A percentile compares a stretch with the other conserved stretches of the same genome.
phyloP scores from a whole-genome alignment of 2,113 vertebrate species.

The Heterotis niloticus region DNA sequence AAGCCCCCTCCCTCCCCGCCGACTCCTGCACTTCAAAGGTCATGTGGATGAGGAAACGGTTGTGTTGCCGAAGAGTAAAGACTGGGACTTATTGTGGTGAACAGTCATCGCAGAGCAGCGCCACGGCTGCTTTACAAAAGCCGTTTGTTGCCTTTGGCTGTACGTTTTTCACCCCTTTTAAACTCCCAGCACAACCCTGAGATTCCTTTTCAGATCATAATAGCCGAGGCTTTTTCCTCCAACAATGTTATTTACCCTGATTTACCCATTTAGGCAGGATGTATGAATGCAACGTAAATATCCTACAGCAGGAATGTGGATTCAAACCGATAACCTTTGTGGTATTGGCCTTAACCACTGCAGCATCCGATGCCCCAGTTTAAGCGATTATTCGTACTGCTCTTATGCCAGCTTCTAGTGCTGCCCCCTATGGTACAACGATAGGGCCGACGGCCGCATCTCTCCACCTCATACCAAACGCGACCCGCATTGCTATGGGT shows the following conservation, averaged over 20 bases:
- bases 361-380: too few relatives aligned
- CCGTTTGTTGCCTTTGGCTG: background rate
- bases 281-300: too few relatives aligned
- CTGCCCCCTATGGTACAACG: background rate
- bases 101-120: constrained; percentile 15
- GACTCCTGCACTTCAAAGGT: constrained; percentile 11
- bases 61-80: constrained; percentile 22
- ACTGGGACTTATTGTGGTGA: constrained; percentile 37
- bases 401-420: background rate
- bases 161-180: background rate
- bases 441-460: background rate
- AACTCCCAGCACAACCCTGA: background rate
- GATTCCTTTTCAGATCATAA: background rate
- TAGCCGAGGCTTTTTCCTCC: background rate
- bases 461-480: too few relatives aligned
- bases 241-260: too few relatives aligned
- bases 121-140: background rate
- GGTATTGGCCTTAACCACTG: too few relatives aligned
- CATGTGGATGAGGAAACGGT: constrained; percentile 5
- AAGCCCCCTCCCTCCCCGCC: constrained; percentile 29
- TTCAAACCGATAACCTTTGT: background rate
- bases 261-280: too few relatives aligned
- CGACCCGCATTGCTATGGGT: background rate
- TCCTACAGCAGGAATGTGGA: too few relatives aligned
- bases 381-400: too few relatives aligned